A percentile compares a stretch with the other conserved stretches of the same genome.
Conservation (phyloP, 2,797 vertebrate species). For the Enteromius thamalakanensis region DNA sequence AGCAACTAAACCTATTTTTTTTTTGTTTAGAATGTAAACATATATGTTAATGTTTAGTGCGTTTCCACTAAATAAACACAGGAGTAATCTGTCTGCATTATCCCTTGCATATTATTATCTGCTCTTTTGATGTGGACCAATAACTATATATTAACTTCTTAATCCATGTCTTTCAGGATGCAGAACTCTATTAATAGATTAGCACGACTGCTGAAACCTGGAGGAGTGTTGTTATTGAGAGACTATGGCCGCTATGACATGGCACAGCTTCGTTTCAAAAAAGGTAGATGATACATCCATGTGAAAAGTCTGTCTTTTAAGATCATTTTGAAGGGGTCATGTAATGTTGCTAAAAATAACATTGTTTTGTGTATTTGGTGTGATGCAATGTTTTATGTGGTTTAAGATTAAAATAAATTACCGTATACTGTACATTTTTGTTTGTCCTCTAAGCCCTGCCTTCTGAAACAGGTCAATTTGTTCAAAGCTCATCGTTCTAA, state of each 20-base stretch:
- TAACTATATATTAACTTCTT: neutral
- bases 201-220: conserved; percentile 86
- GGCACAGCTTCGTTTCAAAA: conserved; percentile 97
- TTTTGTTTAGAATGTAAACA: neutral
- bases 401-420: too few relatives aligned
- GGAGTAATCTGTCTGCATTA: neutral
- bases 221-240: conserved; percentile 90
- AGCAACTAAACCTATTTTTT: too few relatives aligned
- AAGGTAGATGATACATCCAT: conserved; percentile 76
- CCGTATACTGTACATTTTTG: too few relatives aligned
- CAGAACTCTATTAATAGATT: conserved; percentile 81
- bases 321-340: neutral
- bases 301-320: neutral
- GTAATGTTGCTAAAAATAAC: too few relatives aligned
- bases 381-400: too few relatives aligned
- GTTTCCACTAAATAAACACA: neutral
- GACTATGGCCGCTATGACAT: conserved; percentile 98
- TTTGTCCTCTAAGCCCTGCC: too few relatives aligned
- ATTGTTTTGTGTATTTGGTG: too few relatives aligned
- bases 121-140: neutral
- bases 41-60: neutral
- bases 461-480: too few relatives aligned
- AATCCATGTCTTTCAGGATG: conserved; percentile 76
- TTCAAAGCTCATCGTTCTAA: too few relatives aligned
- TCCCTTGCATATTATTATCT: neutral